These are phyloP conservation scores for Drosophila subobscura DNA, from an alignment of 1,140 invertebrate species.

Conservation along the genomic window DNA sequence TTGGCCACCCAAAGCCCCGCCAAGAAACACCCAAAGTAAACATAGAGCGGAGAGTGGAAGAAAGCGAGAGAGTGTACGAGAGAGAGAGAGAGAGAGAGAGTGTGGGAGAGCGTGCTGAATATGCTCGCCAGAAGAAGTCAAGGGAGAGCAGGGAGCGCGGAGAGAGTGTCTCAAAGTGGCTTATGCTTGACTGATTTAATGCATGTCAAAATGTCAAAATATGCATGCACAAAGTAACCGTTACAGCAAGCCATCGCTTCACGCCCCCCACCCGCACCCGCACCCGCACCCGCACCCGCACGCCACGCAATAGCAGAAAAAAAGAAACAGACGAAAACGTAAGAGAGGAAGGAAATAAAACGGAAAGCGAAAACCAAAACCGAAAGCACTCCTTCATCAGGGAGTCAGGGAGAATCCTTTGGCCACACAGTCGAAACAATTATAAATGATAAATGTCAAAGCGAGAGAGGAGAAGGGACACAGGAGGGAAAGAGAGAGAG, in stretches of 20 bases:
- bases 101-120: not conserved
- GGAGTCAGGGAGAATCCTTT: constrained; percentile 14
- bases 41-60: not conserved
- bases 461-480: constrained; percentile 7
- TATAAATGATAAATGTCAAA: constrained; percentile 78
- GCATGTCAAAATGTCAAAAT: constrained; percentile 80
- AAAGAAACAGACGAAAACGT: no score
- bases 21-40: not conserved
- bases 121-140: constrained; percentile 43
- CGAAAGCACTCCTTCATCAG: no score
- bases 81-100: not conserved
- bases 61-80: not conserved
- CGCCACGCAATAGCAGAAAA: no score
- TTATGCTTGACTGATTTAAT: constrained; percentile 77
- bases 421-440: constrained; percentile 69
- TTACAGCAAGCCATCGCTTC: constrained; percentile 20
- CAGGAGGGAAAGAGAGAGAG: not conserved
- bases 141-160: constrained; percentile 6
- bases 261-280: not conserved
- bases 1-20: no score
- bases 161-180: constrained; percentile 43
- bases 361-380: no score
- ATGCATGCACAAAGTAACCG: constrained; percentile 66
- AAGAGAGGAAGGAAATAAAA: no score
- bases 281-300: no score